phyloP scores from a whole-genome alignment of 2,113 vertebrate genomes.

The Bubalus kerabau region DNA sequence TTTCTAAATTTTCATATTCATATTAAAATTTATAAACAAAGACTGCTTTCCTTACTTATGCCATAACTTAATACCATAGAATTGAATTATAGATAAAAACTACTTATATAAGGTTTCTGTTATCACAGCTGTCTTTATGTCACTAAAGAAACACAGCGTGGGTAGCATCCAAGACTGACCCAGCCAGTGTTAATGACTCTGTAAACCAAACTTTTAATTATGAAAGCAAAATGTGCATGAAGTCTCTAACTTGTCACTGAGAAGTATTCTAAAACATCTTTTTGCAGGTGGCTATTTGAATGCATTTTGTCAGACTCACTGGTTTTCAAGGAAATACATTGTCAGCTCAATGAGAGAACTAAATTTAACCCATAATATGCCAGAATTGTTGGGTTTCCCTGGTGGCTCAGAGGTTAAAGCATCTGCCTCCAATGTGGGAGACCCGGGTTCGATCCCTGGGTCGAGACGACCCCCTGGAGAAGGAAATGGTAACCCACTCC shows the following conservation, averaged over 20 bases:
- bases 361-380: background rate
- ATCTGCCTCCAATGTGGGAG: no score
- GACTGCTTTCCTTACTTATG: background rate
- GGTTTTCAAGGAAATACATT: slow-evolving; percentile 27
- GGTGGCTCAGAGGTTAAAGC: no score
- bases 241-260: background rate
- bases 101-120: background rate
- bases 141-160: background rate
- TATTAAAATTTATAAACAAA: background rate
- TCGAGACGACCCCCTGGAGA: no score
- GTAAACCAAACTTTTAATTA: background rate
- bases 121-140: background rate
- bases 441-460: no score
- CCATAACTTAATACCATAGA: background rate
- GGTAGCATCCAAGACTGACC: background rate
- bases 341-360: slow-evolving; percentile 24
- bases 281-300: background rate
- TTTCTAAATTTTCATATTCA: slow-evolving; percentile 4
- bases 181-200: background rate
- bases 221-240: background rate
- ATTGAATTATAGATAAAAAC: background rate
- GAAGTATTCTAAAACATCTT: slow-evolving; percentile 1
- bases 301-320: background rate
- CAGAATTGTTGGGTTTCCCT: background rate
- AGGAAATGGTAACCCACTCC: no score